Evolutionary conservation across 2,797 vertebrate genomes (phyloP).

Genomic region (Vultur gryphus): DNA sequence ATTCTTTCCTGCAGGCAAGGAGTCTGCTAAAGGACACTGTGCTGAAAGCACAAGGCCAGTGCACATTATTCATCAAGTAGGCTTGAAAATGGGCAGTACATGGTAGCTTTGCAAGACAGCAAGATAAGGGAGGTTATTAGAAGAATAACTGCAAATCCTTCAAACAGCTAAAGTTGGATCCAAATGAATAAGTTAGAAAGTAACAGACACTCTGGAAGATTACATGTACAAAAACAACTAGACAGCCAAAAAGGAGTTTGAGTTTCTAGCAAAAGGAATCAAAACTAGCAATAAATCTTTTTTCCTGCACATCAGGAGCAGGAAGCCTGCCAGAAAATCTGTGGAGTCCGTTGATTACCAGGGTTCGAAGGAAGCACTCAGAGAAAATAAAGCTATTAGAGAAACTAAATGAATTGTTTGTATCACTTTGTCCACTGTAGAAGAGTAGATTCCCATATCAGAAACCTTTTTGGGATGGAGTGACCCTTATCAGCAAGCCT

Average conservation of each 20-base stretch:
- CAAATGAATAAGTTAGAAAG: constrained; percentile 5
- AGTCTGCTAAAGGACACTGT: background rate
- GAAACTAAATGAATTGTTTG: background rate
- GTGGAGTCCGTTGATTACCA: background rate
- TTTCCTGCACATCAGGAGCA: background rate
- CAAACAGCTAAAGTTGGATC: background rate
- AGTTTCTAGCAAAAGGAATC: constrained; percentile 24
- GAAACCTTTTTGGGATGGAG: background rate
- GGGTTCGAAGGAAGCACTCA: background rate
- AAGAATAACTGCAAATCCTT: constrained; percentile 32
- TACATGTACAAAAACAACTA: constrained; percentile 27
- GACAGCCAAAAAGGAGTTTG: background rate
- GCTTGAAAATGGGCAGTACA: background rate
- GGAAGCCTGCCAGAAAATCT: constrained; percentile 21
- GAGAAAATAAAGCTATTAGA: background rate
- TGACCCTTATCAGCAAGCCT: background rate
- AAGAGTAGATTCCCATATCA: background rate
- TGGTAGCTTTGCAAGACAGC: background rate
- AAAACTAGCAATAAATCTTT: constrained; percentile 13
- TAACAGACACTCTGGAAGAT: constrained; percentile 22
- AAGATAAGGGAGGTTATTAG: constrained; percentile 38
- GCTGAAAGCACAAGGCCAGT: background rate
- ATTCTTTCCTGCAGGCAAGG: background rate
- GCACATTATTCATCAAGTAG: background rate
- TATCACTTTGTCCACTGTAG: background rate